A percentile compares a stretch with the other conserved stretches of the same genome.
Evolutionary conservation across 2,113 vertebrate species (phyloP).

Genomic region (Heloderma charlesbogerti): DNA sequence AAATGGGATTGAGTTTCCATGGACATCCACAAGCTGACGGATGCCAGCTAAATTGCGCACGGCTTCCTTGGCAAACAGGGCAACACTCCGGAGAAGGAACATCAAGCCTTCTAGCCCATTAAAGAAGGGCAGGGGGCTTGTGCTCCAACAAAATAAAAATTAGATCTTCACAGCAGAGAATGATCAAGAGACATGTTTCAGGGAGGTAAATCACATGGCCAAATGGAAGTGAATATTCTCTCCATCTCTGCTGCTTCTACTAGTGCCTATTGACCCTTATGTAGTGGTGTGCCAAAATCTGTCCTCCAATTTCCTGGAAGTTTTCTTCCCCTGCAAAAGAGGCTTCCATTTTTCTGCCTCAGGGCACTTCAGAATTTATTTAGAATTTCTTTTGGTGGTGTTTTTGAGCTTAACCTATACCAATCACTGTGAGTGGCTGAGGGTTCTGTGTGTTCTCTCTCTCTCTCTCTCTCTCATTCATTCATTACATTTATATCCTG

Average conservation of each 20-base stretch:
- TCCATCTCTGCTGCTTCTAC: not conserved
- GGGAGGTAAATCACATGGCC: not conserved
- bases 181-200: not conserved
- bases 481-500: no score
- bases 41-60: not conserved
- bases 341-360: no score
- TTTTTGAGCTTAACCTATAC: no score
- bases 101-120: not conserved
- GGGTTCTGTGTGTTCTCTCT: no score
- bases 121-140: not conserved
- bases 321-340: not conserved
- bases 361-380: no score
- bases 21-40: not conserved
- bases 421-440: no score
- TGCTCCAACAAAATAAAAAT: not conserved
- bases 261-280: not conserved
- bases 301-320: not conserved
- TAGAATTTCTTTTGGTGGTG: not conserved
- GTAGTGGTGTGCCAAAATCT: no score
- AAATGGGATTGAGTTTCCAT: constrained; percentile 9
- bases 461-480: no score
- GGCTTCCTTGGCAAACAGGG: not conserved
- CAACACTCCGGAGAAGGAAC: not conserved
- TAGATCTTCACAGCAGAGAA: not conserved
- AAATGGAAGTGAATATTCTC: not conserved